Conservation (phyloP, 2,113 vertebrate species). For the Gopherus flavomarginatus region DNA sequence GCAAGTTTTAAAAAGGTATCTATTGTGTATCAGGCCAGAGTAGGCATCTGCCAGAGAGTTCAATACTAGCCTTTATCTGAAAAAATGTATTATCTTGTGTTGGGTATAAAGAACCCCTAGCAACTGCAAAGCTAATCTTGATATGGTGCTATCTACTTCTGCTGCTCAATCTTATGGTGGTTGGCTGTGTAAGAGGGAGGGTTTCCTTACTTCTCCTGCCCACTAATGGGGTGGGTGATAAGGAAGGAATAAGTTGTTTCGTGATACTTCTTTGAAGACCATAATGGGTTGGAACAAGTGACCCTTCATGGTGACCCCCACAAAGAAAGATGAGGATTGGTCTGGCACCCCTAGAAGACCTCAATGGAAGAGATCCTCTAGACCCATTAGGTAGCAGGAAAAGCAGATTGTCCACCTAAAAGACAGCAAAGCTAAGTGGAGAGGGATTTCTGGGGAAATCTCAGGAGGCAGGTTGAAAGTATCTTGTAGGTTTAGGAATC, state of each 20-base stretch:
- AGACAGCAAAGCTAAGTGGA: not conserved
- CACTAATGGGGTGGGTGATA: not conserved
- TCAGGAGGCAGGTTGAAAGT: not conserved
- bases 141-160: not conserved
- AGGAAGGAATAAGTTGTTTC: not conserved
- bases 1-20: not conserved
- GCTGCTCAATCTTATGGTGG: not conserved
- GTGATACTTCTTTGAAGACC: not conserved
- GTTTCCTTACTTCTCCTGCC: not conserved
- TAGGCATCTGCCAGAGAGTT: rapidly evolving
- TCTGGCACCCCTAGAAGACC: not conserved
- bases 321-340: not conserved
- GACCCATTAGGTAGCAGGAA: not conserved
- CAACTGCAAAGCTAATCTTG: rapidly evolving
- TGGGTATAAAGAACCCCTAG: not conserved
- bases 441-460: not conserved
- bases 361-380: not conserved
- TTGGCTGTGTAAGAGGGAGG: not conserved
- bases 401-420: not conserved
- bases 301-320: not conserved
- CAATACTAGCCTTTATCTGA: not conserved
- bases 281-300: not conserved
- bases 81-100: not conserved
- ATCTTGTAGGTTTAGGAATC: not conserved
- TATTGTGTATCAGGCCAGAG: not conserved